phyloP scores from a whole-genome alignment of 2,888 invertebrate species.

The Ecliptopera silaceata region DNA sequence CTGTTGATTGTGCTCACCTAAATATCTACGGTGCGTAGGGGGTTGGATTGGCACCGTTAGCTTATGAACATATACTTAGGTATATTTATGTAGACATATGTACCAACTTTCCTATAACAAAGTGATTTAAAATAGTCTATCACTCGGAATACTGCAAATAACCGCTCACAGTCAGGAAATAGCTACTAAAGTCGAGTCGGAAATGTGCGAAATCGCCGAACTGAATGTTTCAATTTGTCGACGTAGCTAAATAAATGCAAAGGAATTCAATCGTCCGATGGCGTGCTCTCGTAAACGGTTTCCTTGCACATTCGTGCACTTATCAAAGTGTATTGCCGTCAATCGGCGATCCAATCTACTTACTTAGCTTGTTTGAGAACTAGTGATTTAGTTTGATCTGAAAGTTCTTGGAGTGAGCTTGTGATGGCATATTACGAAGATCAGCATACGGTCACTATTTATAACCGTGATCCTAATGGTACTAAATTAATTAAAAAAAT shows the following conservation, averaged over 20 bases:
- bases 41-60: too few species aligned
- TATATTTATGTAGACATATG: too few species aligned
- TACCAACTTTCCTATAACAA: too few species aligned
- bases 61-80: too few species aligned
- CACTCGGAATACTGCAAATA: too few species aligned
- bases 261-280: slow-evolving; percentile 54
- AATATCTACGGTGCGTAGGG: too few species aligned
- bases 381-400: slow-evolving; percentile 22
- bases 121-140: too few species aligned
- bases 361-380: slow-evolving; percentile 17
- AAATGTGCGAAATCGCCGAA: slow-evolving; percentile 21
- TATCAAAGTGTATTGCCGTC: slow-evolving; percentile 53
- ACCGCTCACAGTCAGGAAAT: not conserved
- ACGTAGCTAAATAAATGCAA: slow-evolving; percentile 49
- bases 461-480: slow-evolving; percentile 83
- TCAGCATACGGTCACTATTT: slow-evolving; percentile 85
- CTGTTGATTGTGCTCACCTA: too few species aligned
- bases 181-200: slow-evolving; percentile 13
- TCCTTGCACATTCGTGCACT: slow-evolving; percentile 59
- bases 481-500: slow-evolving; percentile 24
- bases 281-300: slow-evolving; percentile 69
- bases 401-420: slow-evolving; percentile 21
- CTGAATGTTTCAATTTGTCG: slow-evolving; percentile 56
- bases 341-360: slow-evolving; percentile 51
- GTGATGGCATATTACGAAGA: slow-evolving; percentile 49